phyloP scores from a whole-genome alignment of 2,888 invertebrate species.

The Eupithecia inturbata region DNA sequence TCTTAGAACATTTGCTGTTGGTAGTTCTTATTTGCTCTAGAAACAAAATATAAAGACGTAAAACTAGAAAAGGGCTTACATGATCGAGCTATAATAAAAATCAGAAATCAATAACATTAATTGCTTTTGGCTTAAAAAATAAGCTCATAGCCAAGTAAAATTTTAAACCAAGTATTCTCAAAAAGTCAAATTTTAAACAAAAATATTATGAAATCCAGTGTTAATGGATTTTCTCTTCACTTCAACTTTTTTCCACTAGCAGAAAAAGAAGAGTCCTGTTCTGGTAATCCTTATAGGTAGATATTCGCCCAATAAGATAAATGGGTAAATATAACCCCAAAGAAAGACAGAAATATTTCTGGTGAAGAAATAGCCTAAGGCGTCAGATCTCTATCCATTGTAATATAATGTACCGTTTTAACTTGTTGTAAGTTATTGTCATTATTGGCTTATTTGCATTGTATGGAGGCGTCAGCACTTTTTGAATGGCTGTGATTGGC shows the following conservation, averaged over 20 bases:
- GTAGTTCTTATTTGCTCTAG: neutral
- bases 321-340: neutral
- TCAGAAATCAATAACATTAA: too few relatives aligned
- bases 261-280: neutral
- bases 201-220: too few relatives aligned
- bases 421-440: conserved; percentile 18
- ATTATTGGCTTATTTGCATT: conserved; percentile 15
- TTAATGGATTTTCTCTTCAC: too few relatives aligned
- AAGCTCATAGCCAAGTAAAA: too few relatives aligned
- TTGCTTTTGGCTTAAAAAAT: too few relatives aligned
- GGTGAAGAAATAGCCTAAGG: neutral
- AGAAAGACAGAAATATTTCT: neutral
- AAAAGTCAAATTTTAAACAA: too few relatives aligned
- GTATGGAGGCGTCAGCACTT: conserved; percentile 27
- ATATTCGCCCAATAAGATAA: neutral
- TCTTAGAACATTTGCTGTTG: neutral
- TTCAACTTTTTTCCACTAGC: too few relatives aligned
- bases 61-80: neutral
- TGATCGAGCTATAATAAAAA: neutral
- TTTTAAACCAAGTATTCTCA: too few relatives aligned
- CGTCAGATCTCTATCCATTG: neutral
- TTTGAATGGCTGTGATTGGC: conserved; percentile 20
- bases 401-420: neutral
- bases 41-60: neutral
- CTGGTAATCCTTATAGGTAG: neutral